Evolutionary conservation across 2,113 vertebrate species (phyloP).

Genomic region (Pipra filicauda): DNA sequence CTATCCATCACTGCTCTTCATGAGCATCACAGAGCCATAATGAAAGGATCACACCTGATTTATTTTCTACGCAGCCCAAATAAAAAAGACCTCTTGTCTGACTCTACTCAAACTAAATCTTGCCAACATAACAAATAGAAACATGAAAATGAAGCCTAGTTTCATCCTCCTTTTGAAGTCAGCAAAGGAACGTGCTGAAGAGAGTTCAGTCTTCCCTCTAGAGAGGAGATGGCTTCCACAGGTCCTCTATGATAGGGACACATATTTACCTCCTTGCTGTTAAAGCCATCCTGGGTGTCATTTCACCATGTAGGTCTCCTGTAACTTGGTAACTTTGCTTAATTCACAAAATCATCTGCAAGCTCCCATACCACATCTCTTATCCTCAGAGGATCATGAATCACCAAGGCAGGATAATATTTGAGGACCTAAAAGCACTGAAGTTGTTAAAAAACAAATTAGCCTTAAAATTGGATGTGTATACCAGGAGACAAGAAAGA

Average conservation of each 20-base stretch:
- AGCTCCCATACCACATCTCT: neutral
- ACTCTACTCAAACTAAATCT: neutral
- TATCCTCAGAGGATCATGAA: neutral
- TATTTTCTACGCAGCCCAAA: neutral
- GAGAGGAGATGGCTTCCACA: neutral
- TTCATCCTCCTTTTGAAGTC: neutral
- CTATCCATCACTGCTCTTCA: neutral
- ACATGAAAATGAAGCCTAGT: neutral
- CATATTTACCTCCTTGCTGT: neutral
- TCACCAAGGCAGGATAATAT: constrained; percentile 12
- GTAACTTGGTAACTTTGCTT: neutral
- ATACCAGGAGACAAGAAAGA: neutral
- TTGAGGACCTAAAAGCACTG: neutral
- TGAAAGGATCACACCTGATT: neutral
- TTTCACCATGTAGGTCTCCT: neutral
- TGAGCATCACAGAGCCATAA: neutral
- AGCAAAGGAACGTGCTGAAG: neutral
- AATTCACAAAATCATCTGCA: neutral
- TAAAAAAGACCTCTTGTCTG: neutral
- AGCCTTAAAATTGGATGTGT: neutral
- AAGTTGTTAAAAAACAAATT: constrained; percentile 44
- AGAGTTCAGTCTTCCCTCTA: neutral
- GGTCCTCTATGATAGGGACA: neutral
- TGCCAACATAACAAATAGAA: neutral
- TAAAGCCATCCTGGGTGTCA: neutral